A percentile compares a stretch with the other conserved stretches of the same genome.
These are phyloP conservation scores for Lycorma delicatula DNA, from an alignment of 1,140 invertebrate species.

Conservation along the genomic window DNA sequence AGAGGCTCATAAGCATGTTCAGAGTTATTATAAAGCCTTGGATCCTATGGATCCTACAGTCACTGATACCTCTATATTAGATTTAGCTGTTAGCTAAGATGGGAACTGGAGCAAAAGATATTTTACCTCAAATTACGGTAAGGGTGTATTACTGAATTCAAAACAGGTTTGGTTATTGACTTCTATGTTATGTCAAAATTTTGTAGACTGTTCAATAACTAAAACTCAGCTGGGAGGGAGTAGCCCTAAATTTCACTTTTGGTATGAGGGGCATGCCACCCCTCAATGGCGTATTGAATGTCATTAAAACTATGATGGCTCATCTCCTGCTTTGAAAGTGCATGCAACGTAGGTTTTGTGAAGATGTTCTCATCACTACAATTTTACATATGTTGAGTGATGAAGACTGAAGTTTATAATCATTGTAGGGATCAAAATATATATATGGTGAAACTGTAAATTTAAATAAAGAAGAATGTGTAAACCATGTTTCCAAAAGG, in stretches of 20 bases:
- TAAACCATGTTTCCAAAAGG: constrained; percentile 29
- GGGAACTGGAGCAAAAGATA: neutral
- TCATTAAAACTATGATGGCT: constrained; percentile 20
- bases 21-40: neutral
- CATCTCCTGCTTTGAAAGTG: constrained; percentile 25
- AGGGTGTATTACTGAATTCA: constrained; percentile 2
- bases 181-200: constrained; percentile 1
- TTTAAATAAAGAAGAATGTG: constrained; percentile 28
- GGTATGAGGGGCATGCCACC: constrained; percentile 19
- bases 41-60: too few relatives aligned
- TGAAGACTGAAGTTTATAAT: constrained; percentile 27
- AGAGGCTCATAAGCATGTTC: too few relatives aligned
- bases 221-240: neutral
- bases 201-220: neutral
- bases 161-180: constrained; percentile 3
- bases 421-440: constrained; percentile 20
- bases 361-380: constrained; percentile 23
- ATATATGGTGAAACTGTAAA: constrained; percentile 22
- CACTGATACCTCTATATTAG: too few relatives aligned
- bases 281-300: too few relatives aligned
- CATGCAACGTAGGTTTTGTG: constrained; percentile 25
- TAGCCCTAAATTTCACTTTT: neutral
- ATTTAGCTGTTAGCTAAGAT: neutral
- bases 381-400: constrained; percentile 28
- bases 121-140: constrained; percentile 5